Evolutionary conservation across 2,888 invertebrate genomes (phyloP).

Genomic region (Agrochola litura): DNA sequence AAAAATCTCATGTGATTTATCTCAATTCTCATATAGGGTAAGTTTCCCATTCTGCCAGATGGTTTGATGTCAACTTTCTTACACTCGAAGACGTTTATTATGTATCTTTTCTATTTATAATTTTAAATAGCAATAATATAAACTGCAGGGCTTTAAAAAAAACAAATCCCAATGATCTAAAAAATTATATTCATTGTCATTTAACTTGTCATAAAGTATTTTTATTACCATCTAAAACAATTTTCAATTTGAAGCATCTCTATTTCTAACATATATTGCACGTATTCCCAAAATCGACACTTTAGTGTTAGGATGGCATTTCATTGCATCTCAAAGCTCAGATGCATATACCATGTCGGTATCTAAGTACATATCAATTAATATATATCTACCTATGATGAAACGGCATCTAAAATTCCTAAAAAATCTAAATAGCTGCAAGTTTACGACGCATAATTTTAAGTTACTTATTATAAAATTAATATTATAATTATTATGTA

Average conservation of each 20-base stretch:
- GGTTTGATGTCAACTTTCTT: slow-evolving; percentile 22
- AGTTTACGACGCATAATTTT: slow-evolving; percentile 5
- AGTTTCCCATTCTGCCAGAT: slow-evolving; percentile 36
- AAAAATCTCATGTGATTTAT: slow-evolving; percentile 37
- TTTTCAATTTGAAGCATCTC: background rate
- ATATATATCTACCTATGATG: background rate
- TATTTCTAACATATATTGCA: background rate
- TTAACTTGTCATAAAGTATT: background rate
- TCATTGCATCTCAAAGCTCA: background rate
- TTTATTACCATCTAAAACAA: slow-evolving; percentile 5
- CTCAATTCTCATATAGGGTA: slow-evolving; percentile 29
- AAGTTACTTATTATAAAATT: slow-evolving; percentile 10
- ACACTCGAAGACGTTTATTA: slow-evolving; percentile 12
- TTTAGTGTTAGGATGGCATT: background rate
- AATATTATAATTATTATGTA: slow-evolving; percentile 27
- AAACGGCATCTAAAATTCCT: slow-evolving; percentile 15
- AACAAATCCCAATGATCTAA: background rate
- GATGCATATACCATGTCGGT: background rate
- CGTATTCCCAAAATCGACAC: background rate
- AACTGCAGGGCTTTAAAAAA: slow-evolving; percentile 15
- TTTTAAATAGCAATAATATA: slow-evolving; percentile 17
- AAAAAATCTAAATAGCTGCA: background rate
- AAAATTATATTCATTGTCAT: slow-evolving; percentile 29
- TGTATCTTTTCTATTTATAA: slow-evolving; percentile 10
- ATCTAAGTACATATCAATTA: background rate